Conservation (phyloP, 1,140 invertebrate species). For the Anadara kagoshimensis region DNA sequence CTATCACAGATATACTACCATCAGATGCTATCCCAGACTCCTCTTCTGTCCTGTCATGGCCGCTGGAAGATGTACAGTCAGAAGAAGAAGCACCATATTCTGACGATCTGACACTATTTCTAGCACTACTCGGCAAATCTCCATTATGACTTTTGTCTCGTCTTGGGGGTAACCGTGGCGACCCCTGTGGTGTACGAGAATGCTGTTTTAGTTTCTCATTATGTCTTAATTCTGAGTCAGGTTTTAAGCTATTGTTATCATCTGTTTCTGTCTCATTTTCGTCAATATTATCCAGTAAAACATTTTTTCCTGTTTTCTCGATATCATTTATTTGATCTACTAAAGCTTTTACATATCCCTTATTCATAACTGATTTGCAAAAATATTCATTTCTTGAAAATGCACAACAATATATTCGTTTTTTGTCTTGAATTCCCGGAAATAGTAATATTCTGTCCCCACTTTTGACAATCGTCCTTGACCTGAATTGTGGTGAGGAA, state of each 20-base stretch:
- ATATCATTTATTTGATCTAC: conserved; percentile 54
- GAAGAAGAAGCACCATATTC: conserved; percentile 15
- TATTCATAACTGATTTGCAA: conserved; percentile 50
- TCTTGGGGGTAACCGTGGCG: neutral
- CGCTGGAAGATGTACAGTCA: conserved; percentile 10
- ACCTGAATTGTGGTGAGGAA: conserved; percentile 11
- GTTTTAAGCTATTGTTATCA: conserved; percentile 8
- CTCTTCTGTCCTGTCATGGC: conserved; percentile 13
- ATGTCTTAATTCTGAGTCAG: neutral
- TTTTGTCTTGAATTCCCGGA: conserved; percentile 7
- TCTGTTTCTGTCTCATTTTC: neutral
- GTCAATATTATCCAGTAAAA: too few species aligned
- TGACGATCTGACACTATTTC: conserved; percentile 27
- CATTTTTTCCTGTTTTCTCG: too few species aligned
- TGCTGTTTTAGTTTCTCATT: neutral
- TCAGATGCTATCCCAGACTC: conserved; percentile 23
- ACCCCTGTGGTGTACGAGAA: neutral
- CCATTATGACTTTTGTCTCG: conserved; percentile 6
- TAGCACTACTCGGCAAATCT: conserved; percentile 10
- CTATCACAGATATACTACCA: conserved; percentile 32
- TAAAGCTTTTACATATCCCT: conserved; percentile 58
- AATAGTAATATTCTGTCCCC: conserved; percentile 3
- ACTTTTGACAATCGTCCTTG: neutral
- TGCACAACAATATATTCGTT: conserved; percentile 15
- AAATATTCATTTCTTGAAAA: conserved; percentile 46